Percentiles rank a stretch among this genome's conserved stretches.
These are phyloP conservation scores for Ophraella communa DNA, from an alignment of 2,888 invertebrate genomes.

Conservation along the genomic window DNA sequence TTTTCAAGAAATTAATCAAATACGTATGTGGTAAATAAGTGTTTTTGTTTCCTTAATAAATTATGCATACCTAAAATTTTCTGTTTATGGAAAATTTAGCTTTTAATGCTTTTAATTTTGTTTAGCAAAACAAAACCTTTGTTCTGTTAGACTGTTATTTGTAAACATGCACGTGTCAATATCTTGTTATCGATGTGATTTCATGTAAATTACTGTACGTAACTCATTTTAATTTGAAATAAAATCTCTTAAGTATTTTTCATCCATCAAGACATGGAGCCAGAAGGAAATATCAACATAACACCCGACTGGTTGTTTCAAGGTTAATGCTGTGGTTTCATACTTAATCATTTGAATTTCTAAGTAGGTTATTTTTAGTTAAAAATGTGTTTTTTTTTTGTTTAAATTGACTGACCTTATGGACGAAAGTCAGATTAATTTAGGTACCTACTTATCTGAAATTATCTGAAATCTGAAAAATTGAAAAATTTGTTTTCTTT, in stretches of 20 bases:
- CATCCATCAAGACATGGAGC: not conserved
- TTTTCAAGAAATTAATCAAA: too few species aligned
- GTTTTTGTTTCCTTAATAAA: too few species aligned
- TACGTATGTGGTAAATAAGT: too few species aligned
- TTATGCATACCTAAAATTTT: too few species aligned
- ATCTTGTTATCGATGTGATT: too few species aligned
- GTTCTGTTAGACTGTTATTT: too few species aligned
- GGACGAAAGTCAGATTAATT: constrained; percentile 4
- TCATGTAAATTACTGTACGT: not conserved
- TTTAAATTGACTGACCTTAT: not conserved
- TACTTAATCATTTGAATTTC: not conserved
- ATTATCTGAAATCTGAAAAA: too few species aligned
- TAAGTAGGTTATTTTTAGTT: constrained; percentile 9
- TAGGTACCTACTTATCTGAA: too few species aligned
- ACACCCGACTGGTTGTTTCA: constrained; percentile 9
- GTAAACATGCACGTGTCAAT: not conserved
- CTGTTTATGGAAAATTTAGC: too few species aligned
- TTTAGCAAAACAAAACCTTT: too few species aligned
- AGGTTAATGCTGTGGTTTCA: not conserved
- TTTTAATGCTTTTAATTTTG: too few species aligned
- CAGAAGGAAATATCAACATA: constrained; percentile 3
- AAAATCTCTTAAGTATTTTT: not conserved
- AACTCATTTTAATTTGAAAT: not conserved
- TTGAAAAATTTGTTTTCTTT: too few species aligned
- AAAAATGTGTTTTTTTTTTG: not conserved